Conservation (phyloP, 2,888 invertebrate genomes). For the Philaethria dido region DNA sequence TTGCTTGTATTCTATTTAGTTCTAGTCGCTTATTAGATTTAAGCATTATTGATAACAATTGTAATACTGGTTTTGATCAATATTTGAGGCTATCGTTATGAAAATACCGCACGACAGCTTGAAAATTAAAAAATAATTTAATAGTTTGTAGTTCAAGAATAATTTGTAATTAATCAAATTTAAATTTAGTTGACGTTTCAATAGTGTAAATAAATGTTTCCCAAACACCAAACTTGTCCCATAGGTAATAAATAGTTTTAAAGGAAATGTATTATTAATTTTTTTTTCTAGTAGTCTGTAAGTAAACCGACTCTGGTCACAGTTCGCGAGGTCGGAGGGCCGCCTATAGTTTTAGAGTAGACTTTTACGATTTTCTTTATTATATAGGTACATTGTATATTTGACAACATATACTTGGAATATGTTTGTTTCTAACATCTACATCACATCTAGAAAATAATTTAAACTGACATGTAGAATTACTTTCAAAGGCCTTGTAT, state of each 20-base stretch:
- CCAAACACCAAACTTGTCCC: slow-evolving; percentile 14
- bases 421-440: not conserved
- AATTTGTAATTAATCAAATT: slow-evolving; percentile 29
- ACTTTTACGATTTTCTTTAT: slow-evolving; percentile 43
- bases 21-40: slow-evolving; percentile 77
- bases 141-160: slow-evolving; percentile 1
- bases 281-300: slow-evolving; percentile 35
- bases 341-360: slow-evolving; percentile 77
- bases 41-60: slow-evolving; percentile 51
- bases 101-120: slow-evolving; percentile 11
- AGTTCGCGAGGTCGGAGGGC: slow-evolving; percentile 70
- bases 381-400: slow-evolving; percentile 46
- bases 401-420: slow-evolving; percentile 32
- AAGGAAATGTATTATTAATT: slow-evolving; percentile 14
- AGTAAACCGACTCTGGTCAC: slow-evolving; percentile 65
- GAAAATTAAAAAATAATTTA: not conserved
- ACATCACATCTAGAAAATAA: not conserved
- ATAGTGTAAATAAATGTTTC: slow-evolving; percentile 18
- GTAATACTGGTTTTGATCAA: slow-evolving; percentile 35
- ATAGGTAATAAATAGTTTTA: slow-evolving; percentile 9
- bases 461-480: not conserved
- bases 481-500: too few relatives aligned
- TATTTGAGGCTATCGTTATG: slow-evolving; percentile 36
- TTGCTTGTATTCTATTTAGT: slow-evolving; percentile 72
- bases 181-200: slow-evolving; percentile 14